Evolutionary conservation across 2,113 vertebrate genomes (phyloP).

Genomic region (western clawed frog (Xenopus tropicalis)): DNA sequence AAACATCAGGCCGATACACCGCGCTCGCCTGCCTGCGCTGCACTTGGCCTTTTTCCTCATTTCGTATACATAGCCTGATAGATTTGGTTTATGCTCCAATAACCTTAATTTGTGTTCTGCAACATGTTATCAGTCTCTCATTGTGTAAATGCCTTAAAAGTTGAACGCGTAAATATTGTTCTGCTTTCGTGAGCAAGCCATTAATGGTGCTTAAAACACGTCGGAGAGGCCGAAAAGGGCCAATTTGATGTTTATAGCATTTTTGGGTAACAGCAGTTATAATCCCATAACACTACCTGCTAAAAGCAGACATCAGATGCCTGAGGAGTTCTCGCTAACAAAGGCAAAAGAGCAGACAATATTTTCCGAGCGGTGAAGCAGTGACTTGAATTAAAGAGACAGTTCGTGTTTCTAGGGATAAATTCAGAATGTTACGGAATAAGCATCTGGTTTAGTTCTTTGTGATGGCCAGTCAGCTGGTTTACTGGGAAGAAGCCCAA

Average conservation of each 20-base stretch:
- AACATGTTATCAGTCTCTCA: constrained; percentile 51
- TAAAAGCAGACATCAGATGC: constrained; percentile 34
- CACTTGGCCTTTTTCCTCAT: constrained; percentile 56
- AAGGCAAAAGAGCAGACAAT: constrained; percentile 23
- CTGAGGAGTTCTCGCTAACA: constrained; percentile 36
- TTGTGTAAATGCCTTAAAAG: constrained; percentile 60
- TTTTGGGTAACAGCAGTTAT: constrained; percentile 48
- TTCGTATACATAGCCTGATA: constrained; percentile 54
- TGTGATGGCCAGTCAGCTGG: no score
- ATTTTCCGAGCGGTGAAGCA: constrained; percentile 13
- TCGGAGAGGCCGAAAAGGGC: constrained; percentile 57
- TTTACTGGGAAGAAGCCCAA: no score
- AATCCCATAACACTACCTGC: constrained; percentile 38
- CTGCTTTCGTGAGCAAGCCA: constrained; percentile 60
- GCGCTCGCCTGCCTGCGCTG: constrained; percentile 11
- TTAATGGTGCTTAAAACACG: constrained; percentile 65
- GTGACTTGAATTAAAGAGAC: constrained; percentile 23
- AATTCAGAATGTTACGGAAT: background rate
- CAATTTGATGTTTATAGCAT: constrained; percentile 55
- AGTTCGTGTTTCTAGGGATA: background rate
- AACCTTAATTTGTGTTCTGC: constrained; percentile 62
- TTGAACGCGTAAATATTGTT: constrained; percentile 68
- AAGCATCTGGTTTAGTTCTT: no score
- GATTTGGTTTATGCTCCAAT: constrained; percentile 54
- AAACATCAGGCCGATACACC: constrained; percentile 11